A percentile compares a stretch with the other conserved stretches of the same genome.
phyloP scores from a whole-genome alignment of 2,113 vertebrate genomes.

The Rhinichthys klamathensis region DNA sequence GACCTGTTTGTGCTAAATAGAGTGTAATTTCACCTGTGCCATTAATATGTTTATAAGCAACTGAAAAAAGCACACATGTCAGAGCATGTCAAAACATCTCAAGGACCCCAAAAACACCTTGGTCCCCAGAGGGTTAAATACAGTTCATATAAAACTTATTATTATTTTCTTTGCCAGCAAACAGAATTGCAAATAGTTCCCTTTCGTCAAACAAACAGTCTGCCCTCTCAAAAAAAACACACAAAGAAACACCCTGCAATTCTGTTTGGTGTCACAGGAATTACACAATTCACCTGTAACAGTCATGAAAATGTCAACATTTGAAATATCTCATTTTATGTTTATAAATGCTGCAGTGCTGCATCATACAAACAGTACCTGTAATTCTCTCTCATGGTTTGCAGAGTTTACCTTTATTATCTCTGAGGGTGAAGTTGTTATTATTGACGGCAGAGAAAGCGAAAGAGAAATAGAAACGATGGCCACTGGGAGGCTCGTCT shows the following conservation, averaged over 20 bases:
- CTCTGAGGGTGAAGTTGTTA: conserved; percentile 91
- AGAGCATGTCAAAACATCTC: no score
- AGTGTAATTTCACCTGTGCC: no score
- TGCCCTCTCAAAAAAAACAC: not conserved
- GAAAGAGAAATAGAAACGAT: conserved; percentile 91
- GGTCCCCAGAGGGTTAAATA: no score
- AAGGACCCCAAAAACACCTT: no score
- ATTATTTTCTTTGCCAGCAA: not conserved
- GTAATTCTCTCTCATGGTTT: not conserved
- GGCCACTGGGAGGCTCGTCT: conserved; percentile 89
- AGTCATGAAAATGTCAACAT: not conserved
- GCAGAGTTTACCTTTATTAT: conserved; percentile 88
- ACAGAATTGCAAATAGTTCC: not conserved
- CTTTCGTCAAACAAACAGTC: not conserved
- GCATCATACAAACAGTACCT: not conserved
- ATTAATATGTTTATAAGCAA: no score
- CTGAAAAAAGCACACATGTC: no score
- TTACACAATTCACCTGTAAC: not conserved
- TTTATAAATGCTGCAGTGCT: not conserved
- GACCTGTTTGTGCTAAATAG: no score
- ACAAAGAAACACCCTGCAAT: not conserved
- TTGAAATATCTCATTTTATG: not conserved
- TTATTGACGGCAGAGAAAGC: conserved; percentile 82
- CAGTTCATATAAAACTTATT: not conserved
- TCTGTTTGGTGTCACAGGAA: not conserved